These are phyloP conservation scores for Etheostoma spectabile DNA, from an alignment of 2,113 vertebrate genomes.

Conservation along the genomic window DNA sequence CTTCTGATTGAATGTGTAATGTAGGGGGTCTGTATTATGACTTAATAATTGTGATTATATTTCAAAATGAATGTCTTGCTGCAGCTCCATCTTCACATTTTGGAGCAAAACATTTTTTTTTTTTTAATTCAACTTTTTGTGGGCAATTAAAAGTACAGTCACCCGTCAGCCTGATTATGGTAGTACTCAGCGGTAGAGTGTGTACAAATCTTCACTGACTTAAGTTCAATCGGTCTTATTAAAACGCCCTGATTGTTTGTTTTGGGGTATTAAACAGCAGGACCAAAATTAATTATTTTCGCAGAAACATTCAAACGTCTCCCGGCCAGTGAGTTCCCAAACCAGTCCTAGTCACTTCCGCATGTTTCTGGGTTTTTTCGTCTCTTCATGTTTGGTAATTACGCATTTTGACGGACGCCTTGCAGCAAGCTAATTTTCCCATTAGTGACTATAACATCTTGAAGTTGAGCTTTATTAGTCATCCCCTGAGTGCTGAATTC, in stretches of 20 bases:
- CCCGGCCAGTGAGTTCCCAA: not conserved
- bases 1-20: not conserved
- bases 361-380: conserved; percentile 27
- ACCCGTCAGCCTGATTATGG: not conserved
- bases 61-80: not conserved
- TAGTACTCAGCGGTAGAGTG: not conserved
- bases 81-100: not conserved
- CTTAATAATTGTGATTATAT: not conserved
- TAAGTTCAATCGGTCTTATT: conserved; percentile 12
- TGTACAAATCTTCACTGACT: not conserved
- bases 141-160: not conserved
- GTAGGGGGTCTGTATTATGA: not conserved
- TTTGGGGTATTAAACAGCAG: conserved; percentile 17
- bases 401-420: conserved; percentile 46
- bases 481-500: conserved; percentile 45
- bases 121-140: not conserved
- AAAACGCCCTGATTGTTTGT: not conserved
- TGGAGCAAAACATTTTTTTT: too few species aligned
- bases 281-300: conserved; percentile 16
- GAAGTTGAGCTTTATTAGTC: conserved; percentile 63
- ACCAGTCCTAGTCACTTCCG: conserved; percentile 9
- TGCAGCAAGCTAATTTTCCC: conserved; percentile 55
- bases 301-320: conserved; percentile 8
- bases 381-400: conserved; percentile 54
- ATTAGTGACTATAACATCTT: conserved; percentile 58